Evolutionary conservation across 2,888 invertebrate genomes (phyloP).

Genomic region (Drosophila mulleri): DNA sequence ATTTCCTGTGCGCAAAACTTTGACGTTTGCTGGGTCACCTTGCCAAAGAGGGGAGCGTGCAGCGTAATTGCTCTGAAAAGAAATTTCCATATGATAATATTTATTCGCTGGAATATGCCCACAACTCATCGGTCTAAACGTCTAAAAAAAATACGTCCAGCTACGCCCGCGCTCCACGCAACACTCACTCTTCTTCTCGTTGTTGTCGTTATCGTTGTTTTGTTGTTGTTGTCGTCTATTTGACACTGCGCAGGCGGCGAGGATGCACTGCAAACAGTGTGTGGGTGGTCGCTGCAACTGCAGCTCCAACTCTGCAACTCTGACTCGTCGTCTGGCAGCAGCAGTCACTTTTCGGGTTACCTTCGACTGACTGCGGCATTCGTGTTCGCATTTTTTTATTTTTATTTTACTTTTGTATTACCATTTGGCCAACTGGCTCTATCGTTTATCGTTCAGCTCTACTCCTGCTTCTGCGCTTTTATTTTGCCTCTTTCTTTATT

Average conservation of each 20-base stretch:
- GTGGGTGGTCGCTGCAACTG: constrained; percentile 56
- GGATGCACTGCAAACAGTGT: constrained; percentile 63
- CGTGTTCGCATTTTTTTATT: constrained; percentile 61
- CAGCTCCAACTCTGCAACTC: constrained; percentile 8
- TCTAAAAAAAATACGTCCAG: constrained; percentile 35
- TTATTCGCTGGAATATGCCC: constrained; percentile 69
- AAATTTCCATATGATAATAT: constrained; percentile 81
- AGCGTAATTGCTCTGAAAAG: constrained; percentile 74
- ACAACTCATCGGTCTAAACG: constrained; percentile 57
- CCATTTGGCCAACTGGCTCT: constrained; percentile 55
- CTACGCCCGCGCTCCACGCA: constrained; percentile 74
- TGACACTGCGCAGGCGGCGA: constrained; percentile 80
- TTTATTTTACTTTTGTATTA: constrained; percentile 46
- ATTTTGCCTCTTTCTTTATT: constrained; percentile 59
- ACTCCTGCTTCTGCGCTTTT: constrained; percentile 57
- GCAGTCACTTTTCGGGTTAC: constrained; percentile 35
- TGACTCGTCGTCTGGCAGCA: constrained; percentile 40
- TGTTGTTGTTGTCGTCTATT: constrained; percentile 62
- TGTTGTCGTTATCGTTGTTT: constrained; percentile 23
- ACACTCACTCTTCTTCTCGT: constrained; percentile 32
- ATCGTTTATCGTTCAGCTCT: constrained; percentile 19
- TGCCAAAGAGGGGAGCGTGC: constrained; percentile 18
- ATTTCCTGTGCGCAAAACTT: constrained; percentile 71
- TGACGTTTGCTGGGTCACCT: constrained; percentile 71
- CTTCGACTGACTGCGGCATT: constrained; percentile 42